phyloP scores from a whole-genome alignment of 2,888 invertebrate genomes.

The Scaptomyza tumidula region DNA sequence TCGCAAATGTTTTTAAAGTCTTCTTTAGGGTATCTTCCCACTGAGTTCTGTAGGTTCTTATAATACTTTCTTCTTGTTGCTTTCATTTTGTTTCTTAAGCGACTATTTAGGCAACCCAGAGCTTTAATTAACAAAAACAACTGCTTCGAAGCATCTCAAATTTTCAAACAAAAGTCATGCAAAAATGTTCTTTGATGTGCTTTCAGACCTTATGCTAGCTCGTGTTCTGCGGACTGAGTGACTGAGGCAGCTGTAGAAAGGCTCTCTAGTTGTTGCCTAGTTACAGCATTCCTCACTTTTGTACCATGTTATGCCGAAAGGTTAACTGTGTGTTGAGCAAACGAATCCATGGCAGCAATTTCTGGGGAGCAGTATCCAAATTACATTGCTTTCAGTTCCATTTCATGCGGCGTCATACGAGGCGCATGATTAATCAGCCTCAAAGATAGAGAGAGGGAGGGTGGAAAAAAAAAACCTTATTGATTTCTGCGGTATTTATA shows the following conservation, averaged over 20 bases:
- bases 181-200: constrained; percentile 42
- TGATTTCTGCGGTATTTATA: constrained; percentile 35
- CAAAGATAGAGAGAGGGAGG: too few relatives aligned
- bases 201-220: not conserved
- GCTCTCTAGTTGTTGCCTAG: constrained; percentile 13
- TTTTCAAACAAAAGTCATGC: constrained; percentile 23
- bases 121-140: constrained; percentile 37
- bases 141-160: constrained; percentile 7
- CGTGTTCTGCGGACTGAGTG: not conserved
- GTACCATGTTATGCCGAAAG: constrained; percentile 6
- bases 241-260: not conserved
- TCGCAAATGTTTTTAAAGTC: too few relatives aligned
- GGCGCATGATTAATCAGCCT: constrained; percentile 67
- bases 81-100: too few relatives aligned
- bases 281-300: constrained; percentile 33
- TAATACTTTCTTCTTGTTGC: too few relatives aligned
- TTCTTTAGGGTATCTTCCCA: too few relatives aligned
- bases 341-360: constrained; percentile 48
- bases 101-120: not conserved
- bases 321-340: constrained; percentile 9
- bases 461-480: constrained; percentile 32
- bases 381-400: constrained; percentile 20
- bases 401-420: constrained; percentile 24
- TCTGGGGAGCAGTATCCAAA: constrained; percentile 11
- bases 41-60: too few relatives aligned